Conservation (phyloP, 2,888 invertebrate genomes). For the Drosophila nr. perissopoda region DNA sequence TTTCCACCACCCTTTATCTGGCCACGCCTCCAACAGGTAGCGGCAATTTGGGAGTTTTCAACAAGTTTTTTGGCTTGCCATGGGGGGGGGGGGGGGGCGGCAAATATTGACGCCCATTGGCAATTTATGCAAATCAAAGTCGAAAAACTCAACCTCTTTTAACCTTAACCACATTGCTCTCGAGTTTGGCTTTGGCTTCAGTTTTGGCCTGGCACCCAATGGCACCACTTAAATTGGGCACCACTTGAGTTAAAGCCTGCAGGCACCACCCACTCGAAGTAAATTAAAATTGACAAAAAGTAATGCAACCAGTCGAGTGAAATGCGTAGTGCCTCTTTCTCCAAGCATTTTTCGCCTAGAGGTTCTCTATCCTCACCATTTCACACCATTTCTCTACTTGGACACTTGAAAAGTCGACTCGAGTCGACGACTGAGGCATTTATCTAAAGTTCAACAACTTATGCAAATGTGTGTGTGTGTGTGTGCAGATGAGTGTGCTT, state of each 20-base stretch:
- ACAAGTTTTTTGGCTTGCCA: constrained; percentile 41
- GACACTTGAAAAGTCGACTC: constrained; percentile 26
- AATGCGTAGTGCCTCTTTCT: constrained; percentile 51
- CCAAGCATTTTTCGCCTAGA: constrained; percentile 31
- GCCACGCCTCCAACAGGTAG: constrained; percentile 67
- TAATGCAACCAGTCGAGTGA: constrained; percentile 29
- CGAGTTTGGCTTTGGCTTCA: constrained; percentile 5
- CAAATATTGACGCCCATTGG: constrained; percentile 61
- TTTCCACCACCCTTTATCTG: constrained; percentile 8
- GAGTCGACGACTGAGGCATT: constrained; percentile 37
- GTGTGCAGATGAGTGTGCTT: constrained; percentile 50
- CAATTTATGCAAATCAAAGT: constrained; percentile 76
- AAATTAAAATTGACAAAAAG: constrained; percentile 73
- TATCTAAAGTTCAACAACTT: constrained; percentile 78
- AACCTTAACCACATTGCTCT: constrained; percentile 36
- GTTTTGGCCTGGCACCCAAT: constrained; percentile 47
- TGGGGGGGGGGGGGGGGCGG: not conserved
- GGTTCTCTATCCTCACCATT: constrained; percentile 6
- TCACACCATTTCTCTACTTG: constrained; percentile 11
- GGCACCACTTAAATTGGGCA: constrained; percentile 46
- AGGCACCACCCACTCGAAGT: constrained; percentile 28
- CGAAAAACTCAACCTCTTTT: constrained; percentile 32
- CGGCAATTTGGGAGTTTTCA: constrained; percentile 62
- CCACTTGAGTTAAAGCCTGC: constrained; percentile 65
- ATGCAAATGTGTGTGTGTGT: constrained; percentile 61